Evolutionary conservation across 1,140 invertebrate genomes (phyloP), one percentile per base, ranked within the genome.

Genomic region (Andrena cerasifolii): DNA sequence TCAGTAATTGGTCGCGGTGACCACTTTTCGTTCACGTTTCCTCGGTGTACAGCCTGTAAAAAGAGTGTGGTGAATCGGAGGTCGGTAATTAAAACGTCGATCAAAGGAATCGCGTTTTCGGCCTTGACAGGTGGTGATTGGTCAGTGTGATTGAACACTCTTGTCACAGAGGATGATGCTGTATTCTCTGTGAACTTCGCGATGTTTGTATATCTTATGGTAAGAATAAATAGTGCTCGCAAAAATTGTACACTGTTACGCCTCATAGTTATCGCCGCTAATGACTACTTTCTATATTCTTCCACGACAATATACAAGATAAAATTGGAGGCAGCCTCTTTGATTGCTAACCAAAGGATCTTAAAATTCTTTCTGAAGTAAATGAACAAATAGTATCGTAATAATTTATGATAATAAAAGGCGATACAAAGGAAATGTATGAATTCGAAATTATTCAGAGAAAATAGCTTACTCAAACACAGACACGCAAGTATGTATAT

Each of bases 11-110:
- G 47, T 67, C 62, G 71, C 31, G 21, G 53, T 40, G 67, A 61
- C 74, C 66, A 53, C 58, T 51, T 59, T 61, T 63, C 74, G 70
- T 58, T 59, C 47, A 36, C 77, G 51, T 70, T 72, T 71, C 33
- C 67, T 36, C 51, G 16, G 6, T 51, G 45, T 70, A 36, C 24
- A 2, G 2, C 21, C 24, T 12, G 56, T 16, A 49, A 83, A 79
- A 83, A 70, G 62, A 54, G 62, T 49, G 68, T 45, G 58, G 61
- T 71, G 72, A 80, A 80, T 77, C 67, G 82, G 45, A 24, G 68
- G 47, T 26, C 66, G 77, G 68, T 68, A 84, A 84, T 83, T 84
- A 83, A 79, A 78, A 63, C 24, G 76, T 40, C 71, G 82, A 80
- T 84, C 70, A 80, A 83, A 83, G 82, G 56, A 68, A 72, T 75